A percentile compares a stretch with the other conserved stretches of the same genome.
phyloP scores from a whole-genome alignment of 2,888 invertebrate species.

The Chrysotoxum bicinctum region DNA sequence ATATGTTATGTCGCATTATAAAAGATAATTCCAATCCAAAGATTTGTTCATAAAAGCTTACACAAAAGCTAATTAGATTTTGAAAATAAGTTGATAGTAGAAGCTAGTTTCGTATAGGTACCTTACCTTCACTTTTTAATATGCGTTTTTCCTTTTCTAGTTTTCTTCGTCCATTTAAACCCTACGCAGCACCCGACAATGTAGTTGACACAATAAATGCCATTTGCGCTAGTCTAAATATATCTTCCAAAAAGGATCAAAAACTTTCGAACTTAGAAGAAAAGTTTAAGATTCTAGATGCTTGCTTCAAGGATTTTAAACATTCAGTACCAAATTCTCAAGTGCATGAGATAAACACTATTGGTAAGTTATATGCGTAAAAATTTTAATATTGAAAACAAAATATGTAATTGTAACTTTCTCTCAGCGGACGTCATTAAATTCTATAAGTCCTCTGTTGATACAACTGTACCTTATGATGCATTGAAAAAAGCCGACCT shows the following conservation, averaged over 20 bases:
- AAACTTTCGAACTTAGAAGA: constrained; percentile 75
- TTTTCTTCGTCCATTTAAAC: constrained; percentile 88
- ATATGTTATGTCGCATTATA: no score
- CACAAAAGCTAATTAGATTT: no score
- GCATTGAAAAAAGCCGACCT: constrained; percentile 87
- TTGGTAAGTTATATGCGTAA: constrained; percentile 83
- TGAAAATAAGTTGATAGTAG: no score
- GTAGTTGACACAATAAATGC: constrained; percentile 84
- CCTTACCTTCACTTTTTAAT: no score
- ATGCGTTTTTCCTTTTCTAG: constrained; percentile 84
- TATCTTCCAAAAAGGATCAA: constrained; percentile 81
- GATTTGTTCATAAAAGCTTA: no score
- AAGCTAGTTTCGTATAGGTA: no score
- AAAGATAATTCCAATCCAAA: no score
- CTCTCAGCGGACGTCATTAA: constrained; percentile 85
- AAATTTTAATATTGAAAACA: background rate
- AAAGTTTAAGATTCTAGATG: constrained; percentile 87
- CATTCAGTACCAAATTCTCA: constrained; percentile 92
- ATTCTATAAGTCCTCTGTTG: constrained; percentile 89
- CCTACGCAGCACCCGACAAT: constrained; percentile 88
- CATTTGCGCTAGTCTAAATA: constrained; percentile 84
- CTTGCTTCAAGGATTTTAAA: constrained; percentile 87
- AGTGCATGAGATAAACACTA: constrained; percentile 88
- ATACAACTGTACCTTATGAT: constrained; percentile 88
- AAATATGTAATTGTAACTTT: background rate